Percentiles rank a stretch among this genome's conserved stretches.
Evolutionary conservation across 1,140 invertebrate species (phyloP).

Genomic region (Olivierus martensii): DNA sequence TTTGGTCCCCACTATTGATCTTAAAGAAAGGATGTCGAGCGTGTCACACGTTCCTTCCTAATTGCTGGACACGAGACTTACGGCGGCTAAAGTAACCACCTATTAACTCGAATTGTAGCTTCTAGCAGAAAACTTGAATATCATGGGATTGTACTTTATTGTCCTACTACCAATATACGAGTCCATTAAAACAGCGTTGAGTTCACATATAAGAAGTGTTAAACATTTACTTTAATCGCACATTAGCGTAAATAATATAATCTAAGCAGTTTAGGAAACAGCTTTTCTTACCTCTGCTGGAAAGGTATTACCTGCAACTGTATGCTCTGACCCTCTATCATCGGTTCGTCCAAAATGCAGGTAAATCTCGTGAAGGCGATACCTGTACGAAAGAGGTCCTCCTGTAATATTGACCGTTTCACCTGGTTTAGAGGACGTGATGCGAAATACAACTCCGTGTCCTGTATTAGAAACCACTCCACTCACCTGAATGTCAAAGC

Average conservation of each 20-base stretch:
- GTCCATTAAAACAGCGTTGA: no score
- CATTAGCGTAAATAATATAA: neutral
- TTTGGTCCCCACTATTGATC: no score
- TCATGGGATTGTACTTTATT: no score
- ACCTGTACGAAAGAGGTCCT: conserved; percentile 87
- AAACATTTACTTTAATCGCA: no score
- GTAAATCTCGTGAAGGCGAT: conserved; percentile 88
- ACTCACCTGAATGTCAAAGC: conserved; percentile 48
- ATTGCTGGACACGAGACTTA: no score
- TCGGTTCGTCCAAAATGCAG: conserved; percentile 85
- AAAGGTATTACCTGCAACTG: conserved; percentile 80
- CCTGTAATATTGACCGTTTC: conserved; percentile 78
- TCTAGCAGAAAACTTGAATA: no score
- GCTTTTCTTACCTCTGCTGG: conserved; percentile 67
- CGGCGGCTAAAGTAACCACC: no score
- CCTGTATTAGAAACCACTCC: conserved; percentile 81
- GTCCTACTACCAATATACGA: no score
- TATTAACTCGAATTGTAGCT: no score
- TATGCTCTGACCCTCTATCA: conserved; percentile 80
- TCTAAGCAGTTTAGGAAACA: neutral
- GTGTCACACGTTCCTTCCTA: no score
- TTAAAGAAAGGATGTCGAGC: no score
- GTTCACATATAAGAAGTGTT: no score
- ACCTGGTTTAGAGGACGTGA: conserved; percentile 59
- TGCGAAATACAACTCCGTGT: conserved; percentile 80